Evolutionary conservation across 2,797 vertebrate genomes (phyloP).

Genomic region (Arnoldichthys spilopterus): DNA sequence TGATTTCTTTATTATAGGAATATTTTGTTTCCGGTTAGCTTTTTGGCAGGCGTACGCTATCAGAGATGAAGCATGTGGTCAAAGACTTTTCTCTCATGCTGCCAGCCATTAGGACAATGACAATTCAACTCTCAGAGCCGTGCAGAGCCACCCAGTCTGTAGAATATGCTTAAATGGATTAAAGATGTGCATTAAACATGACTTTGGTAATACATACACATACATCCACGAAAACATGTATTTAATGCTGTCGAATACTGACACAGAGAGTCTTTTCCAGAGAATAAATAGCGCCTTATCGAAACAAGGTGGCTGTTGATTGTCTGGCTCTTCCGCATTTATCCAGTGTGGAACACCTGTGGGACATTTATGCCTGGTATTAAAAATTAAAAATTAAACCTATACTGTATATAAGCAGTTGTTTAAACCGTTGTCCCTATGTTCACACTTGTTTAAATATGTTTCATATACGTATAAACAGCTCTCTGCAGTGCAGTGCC

Average conservation of each 20-base stretch:
- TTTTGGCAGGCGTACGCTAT: conserved; percentile 57
- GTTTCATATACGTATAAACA: neutral
- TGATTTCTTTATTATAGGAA: conserved; percentile 21
- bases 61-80: conserved; percentile 44
- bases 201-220: neutral
- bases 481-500: neutral
- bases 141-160: conserved; percentile 9
- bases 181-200: conserved; percentile 22
- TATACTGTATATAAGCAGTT: no score
- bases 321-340: neutral
- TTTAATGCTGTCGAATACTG: conserved; percentile 25
- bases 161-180: conserved; percentile 19
- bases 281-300: neutral
- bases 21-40: conserved; percentile 59
- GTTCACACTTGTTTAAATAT: neutral
- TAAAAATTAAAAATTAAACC: neutral
- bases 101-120: conserved; percentile 46
- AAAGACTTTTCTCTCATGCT: conserved; percentile 48
- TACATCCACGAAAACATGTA: conserved; percentile 13
- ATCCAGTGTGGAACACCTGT: neutral
- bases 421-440: neutral
- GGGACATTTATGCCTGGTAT: neutral
- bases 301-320: neutral
- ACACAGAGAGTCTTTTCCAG: neutral
- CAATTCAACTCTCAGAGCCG: neutral